Percentiles rank a stretch among this genome's conserved stretches.
Conservation (phyloP, 2,113 vertebrate genomes). For the Neomonachus schauinslandi region DNA sequence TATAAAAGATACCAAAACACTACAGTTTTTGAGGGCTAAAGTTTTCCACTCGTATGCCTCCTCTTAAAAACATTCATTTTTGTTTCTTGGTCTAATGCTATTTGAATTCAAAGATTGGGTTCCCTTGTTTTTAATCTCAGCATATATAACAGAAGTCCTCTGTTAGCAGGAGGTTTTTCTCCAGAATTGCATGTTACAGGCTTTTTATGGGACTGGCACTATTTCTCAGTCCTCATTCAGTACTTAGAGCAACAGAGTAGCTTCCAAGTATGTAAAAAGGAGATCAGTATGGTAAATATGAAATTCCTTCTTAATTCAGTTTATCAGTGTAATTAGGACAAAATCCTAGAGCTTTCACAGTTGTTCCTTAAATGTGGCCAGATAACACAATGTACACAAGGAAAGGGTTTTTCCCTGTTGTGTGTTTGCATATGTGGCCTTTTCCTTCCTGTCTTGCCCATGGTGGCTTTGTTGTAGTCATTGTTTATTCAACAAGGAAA, state of each 20-base stretch:
- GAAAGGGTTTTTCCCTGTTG: too few relatives aligned
- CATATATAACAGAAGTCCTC: neutral
- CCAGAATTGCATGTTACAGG: neutral
- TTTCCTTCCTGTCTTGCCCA: neutral
- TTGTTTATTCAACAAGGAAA: neutral
- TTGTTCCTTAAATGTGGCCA: neutral
- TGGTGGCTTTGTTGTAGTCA: neutral
- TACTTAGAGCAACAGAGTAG: neutral
- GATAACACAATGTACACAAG: neutral
- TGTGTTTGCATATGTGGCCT: too few relatives aligned
- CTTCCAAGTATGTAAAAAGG: neutral
- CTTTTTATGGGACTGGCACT: neutral
- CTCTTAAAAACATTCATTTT: neutral
- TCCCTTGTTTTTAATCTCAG: neutral
- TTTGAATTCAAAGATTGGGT: slow-evolving; percentile 20
- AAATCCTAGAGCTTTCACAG: neutral
- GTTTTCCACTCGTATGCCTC: neutral
- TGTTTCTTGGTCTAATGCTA: neutral
- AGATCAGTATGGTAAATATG: neutral
- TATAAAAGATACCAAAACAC: neutral
- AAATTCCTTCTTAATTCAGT: neutral
- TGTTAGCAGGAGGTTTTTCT: neutral
- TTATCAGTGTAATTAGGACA: neutral
- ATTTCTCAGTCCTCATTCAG: neutral
- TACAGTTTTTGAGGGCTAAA: neutral